These are phyloP conservation scores for Leuctra nigra DNA, from an alignment of 2,888 invertebrate genomes.

Conservation along the genomic window DNA sequence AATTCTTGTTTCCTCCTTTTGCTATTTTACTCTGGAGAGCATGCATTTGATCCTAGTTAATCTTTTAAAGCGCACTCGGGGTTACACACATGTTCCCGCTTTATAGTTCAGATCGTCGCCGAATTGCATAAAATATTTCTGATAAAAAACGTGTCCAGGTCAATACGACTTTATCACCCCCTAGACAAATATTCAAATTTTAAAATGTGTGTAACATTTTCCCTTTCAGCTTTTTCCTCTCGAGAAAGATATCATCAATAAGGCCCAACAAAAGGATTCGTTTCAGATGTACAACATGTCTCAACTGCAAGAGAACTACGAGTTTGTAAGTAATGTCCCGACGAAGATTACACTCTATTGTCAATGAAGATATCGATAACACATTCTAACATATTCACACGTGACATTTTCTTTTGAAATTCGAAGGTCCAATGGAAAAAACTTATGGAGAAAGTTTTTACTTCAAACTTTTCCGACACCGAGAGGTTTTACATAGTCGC, in stretches of 20 bases:
- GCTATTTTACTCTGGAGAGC: too few relatives aligned
- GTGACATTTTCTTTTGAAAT: background rate
- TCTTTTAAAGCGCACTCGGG: too few relatives aligned
- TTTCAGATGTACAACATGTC: slow-evolving; percentile 41
- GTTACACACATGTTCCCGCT: too few relatives aligned
- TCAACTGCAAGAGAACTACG: slow-evolving; percentile 42
- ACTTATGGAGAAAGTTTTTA: slow-evolving; percentile 33
- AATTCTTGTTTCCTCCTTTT: too few relatives aligned
- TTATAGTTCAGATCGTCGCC: too few relatives aligned
- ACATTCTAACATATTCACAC: background rate
- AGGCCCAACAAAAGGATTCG: slow-evolving; percentile 39
- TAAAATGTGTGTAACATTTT: too few relatives aligned
- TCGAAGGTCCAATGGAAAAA: slow-evolving; percentile 33
- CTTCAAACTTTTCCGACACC: slow-evolving; percentile 31
- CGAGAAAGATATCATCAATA: slow-evolving; percentile 41
- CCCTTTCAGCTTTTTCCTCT: slow-evolving; percentile 39
- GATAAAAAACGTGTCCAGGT: too few relatives aligned
- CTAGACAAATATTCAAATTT: too few relatives aligned
- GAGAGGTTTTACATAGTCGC: slow-evolving; percentile 36
- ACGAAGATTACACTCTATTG: too few relatives aligned
- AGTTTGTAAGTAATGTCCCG: slow-evolving; percentile 41
- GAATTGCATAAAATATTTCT: too few relatives aligned
- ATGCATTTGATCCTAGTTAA: too few relatives aligned
- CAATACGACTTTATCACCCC: too few relatives aligned
- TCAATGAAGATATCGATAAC: background rate